phyloP scores from a whole-genome alignment of 2,113 vertebrate genomes.

The Murina feae region DNA sequence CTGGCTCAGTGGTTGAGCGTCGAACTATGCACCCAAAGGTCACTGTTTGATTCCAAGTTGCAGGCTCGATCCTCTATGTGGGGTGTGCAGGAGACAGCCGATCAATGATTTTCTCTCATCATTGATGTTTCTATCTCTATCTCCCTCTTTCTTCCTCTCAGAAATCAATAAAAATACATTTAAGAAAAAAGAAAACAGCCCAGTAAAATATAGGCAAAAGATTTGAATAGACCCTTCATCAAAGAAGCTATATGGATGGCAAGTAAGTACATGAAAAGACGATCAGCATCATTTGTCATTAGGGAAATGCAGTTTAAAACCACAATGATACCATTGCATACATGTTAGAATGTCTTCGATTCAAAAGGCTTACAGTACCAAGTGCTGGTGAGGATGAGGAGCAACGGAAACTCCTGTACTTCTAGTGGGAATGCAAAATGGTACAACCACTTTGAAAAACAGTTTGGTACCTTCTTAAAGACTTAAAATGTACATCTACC shows the following conservation, averaged over 20 bases:
- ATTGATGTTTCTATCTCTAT: too few species aligned
- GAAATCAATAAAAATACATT: too few species aligned
- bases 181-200: background rate
- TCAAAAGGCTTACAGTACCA: background rate
- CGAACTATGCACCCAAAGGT: too few species aligned
- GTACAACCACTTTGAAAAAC: background rate
- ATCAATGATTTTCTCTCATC: too few species aligned
- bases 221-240: background rate
- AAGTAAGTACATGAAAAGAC: background rate
- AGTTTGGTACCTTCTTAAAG: background rate
- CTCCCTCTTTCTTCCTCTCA: too few species aligned
- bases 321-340: background rate
- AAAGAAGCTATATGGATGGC: background rate
- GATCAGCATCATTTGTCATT: background rate
- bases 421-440: background rate
- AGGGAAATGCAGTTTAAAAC: background rate
- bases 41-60: too few species aligned
- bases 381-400: background rate
- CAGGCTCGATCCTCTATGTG: too few species aligned
- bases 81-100: too few species aligned
- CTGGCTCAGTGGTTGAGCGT: too few species aligned
- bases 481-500: too few species aligned
- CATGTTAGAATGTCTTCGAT: background rate
- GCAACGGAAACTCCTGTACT: background rate
- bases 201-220: background rate